Evolutionary conservation across 2,113 vertebrate genomes (phyloP).

Genomic region (Lophotis ruficrista): DNA sequence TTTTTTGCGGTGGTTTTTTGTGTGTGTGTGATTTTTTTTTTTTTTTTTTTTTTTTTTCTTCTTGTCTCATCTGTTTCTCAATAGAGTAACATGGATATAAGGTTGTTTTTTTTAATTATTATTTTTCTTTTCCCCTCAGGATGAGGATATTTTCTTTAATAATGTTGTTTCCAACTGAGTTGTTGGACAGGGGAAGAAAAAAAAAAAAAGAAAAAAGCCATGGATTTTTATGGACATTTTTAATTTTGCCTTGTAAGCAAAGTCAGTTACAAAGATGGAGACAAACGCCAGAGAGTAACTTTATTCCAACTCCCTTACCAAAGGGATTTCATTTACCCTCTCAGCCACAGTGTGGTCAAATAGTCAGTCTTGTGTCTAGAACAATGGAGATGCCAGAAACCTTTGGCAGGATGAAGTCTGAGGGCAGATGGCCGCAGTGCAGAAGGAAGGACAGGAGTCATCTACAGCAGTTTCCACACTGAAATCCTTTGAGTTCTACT

Average conservation of each 20-base stretch:
- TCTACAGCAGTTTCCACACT: constrained; percentile 5
- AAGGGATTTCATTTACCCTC: not conserved
- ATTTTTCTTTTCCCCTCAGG: fast-evolving
- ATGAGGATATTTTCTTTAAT: not conserved
- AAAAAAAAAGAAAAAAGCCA: not conserved
- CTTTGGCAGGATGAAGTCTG: constrained; percentile 55
- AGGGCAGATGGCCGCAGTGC: constrained; percentile 48
- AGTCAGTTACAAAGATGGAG: not conserved
- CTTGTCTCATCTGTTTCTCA: not conserved
- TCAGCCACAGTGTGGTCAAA: not conserved
- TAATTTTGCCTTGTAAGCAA: not conserved
- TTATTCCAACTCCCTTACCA: not conserved
- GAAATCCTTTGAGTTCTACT: constrained; percentile 56
- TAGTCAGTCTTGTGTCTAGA: not conserved
- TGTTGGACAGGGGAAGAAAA: not conserved
- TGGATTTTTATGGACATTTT: not conserved
- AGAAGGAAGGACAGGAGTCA: constrained; percentile 29
- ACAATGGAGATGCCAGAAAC: constrained; percentile 48
- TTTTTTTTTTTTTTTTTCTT: not conserved
- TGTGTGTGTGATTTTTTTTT: no score
- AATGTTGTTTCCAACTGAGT: not conserved
- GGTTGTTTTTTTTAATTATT: no score
- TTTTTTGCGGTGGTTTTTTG: not conserved
- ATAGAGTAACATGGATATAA: not conserved
- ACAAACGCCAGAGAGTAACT: not conserved